Percentiles rank a stretch among this genome's conserved stretches.
These are phyloP conservation scores for Phymatocera aterrima DNA, from an alignment of 2,888 invertebrate genomes.

Conservation along the genomic window DNA sequence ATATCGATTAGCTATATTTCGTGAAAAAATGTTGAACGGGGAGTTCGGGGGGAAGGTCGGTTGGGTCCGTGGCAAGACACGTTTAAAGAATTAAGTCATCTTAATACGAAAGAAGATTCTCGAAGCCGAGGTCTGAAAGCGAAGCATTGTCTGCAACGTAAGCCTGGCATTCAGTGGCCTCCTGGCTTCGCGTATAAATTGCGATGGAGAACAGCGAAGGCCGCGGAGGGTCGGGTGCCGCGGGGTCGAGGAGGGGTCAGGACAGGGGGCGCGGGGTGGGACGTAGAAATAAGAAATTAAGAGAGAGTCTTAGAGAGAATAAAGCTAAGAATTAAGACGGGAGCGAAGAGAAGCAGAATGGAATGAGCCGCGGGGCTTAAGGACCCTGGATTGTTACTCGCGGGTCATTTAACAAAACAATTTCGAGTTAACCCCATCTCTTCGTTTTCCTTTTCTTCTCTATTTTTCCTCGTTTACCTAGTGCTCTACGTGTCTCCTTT, in stretches of 20 bases:
- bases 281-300: constrained; percentile 74
- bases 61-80: constrained; percentile 55
- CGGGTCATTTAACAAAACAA: constrained; percentile 76
- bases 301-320: constrained; percentile 75
- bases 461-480: not conserved
- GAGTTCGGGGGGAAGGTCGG: not conserved
- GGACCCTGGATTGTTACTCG: constrained; percentile 74
- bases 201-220: constrained; percentile 58
- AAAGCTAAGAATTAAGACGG: constrained; percentile 75
- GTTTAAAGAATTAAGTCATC: constrained; percentile 73
- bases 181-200: constrained; percentile 70
- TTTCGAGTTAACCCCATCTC: constrained; percentile 74
- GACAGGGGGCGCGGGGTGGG: constrained; percentile 32
- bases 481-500: not conserved
- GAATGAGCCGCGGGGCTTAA: constrained; percentile 71
- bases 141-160: constrained; percentile 72
- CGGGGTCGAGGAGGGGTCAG: constrained; percentile 41
- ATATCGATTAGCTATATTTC: constrained; percentile 6
- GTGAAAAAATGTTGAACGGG: constrained; percentile 2
- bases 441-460: constrained; percentile 63
- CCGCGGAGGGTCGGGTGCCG: constrained; percentile 61
- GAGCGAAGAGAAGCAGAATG: constrained; percentile 59
- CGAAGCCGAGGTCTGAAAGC: constrained; percentile 69
- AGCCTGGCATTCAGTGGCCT: constrained; percentile 72
- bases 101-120: constrained; percentile 70